Evolutionary conservation across 2,888 invertebrate genomes (phyloP).

Genomic region (Reticulitermes lucifugus): DNA sequence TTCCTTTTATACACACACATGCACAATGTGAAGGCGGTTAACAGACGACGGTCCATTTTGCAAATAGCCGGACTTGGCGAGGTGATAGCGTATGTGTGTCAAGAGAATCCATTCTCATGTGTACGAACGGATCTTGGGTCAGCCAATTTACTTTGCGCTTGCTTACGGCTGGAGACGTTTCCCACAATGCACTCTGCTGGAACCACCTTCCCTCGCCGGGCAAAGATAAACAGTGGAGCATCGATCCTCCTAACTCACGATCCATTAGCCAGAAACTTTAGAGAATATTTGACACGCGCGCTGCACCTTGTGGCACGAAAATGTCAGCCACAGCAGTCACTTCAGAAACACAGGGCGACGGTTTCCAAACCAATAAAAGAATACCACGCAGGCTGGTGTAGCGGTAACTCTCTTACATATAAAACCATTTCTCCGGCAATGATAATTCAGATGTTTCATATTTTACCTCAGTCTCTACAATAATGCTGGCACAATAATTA

Average conservation of each 20-base stretch:
- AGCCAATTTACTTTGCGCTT: background rate
- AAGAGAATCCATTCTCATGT: background rate
- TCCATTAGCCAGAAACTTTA: background rate
- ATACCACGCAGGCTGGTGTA: too few species aligned
- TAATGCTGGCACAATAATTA: too few species aligned
- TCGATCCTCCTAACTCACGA: background rate
- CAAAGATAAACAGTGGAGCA: background rate
- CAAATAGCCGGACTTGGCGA: background rate
- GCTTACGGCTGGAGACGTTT: background rate
- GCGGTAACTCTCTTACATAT: too few species aligned
- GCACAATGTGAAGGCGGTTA: background rate
- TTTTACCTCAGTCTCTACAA: too few species aligned
- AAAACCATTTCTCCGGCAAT: too few species aligned
- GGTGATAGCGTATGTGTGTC: background rate
- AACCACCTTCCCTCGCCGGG: constrained; percentile 10
- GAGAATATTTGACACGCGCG: background rate
- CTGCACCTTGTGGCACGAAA: background rate
- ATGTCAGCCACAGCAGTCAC: background rate
- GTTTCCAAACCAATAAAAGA: too few species aligned
- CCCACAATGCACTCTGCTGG: background rate
- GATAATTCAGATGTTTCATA: too few species aligned
- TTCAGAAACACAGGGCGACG: too few species aligned
- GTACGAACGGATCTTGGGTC: background rate
- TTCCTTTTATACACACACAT: too few species aligned
- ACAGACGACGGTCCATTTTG: background rate